Base-by-base conservation (phyloP, 2,797 vertebrate genomes). In the Meda fulgida region DNA sequence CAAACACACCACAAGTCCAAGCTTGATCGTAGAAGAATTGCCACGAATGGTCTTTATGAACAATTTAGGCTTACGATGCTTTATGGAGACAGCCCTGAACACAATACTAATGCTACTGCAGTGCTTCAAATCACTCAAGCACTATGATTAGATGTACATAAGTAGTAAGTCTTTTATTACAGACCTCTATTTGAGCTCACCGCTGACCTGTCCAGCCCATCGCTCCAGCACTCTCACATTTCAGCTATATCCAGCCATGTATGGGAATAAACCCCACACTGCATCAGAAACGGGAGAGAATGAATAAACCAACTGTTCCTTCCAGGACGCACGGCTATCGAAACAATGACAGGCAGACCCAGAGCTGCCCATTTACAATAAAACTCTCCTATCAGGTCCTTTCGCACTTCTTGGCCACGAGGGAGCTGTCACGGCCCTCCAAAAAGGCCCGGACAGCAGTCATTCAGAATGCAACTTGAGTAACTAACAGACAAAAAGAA, bases 301-400 rank as follows among this genome's bases (percentile, higher is more conserved):
- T 51, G 66, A 88, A 86, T 85, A 90, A 86, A 86, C 71, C 76
- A 70, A 51, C 84, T 81, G 78, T 86, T 71, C 78, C 78, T 87
- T 77, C 69, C 65, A 76, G 83, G 80, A 72, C 75, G 48, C 67
- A 72, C 63, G 1, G 80, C 75, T 86, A 75, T 84, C 84, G 66
- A 81, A 80, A 82, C 86, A 84, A 86, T 75, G 85, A 87, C 86
- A 87, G 76, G n/a, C 84, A 66, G 48, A 81, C 29, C 51, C 86
- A 60, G 78, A 81, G 78, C 78, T 77, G 69, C 43, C 80, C 78
- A 70, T 80, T 89, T 70, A 71, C 63, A 73, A 80, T 86, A 82
- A 84, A 87, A 78, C 66, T 85, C 67, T 66, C 71, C 73, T 75
- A 84, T 84, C 84, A 85, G 84, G 84, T 79, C n/a, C 60, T 43